A percentile compares a stretch with the other conserved stretches of the same genome.
phyloP scores from a whole-genome alignment of 2,113 vertebrate genomes.

The Cromileptes altivelis region DNA sequence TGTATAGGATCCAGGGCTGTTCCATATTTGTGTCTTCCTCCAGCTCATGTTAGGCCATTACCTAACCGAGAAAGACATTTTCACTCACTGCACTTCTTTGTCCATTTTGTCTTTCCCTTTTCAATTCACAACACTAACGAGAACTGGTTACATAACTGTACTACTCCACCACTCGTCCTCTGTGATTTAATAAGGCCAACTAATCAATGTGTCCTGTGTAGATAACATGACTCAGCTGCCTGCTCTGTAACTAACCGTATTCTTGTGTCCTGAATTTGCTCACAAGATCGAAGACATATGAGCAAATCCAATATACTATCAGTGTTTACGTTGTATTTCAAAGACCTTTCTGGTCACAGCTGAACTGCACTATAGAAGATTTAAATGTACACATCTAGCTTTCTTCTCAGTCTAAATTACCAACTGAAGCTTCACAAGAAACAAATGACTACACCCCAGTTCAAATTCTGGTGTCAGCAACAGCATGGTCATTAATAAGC shows the following conservation, averaged over 20 bases:
- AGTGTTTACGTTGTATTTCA: not conserved
- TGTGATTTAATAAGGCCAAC: conserved; percentile 73
- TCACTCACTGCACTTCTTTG: conserved; percentile 53
- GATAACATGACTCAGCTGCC: conserved; percentile 74
- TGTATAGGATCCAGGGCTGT: not conserved
- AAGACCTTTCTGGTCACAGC: not conserved
- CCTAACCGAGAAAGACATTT: conserved; percentile 54
- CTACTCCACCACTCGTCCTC: conserved; percentile 71
- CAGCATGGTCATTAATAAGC: not conserved
- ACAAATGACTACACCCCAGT: not conserved
- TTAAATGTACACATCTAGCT: not conserved
- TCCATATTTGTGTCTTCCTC: conserved; percentile 23
- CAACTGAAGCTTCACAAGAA: not conserved
- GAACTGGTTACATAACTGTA: conserved; percentile 82
- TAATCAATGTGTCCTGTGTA: conserved; percentile 74
- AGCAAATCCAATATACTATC: not conserved
- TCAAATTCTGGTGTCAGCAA: not conserved
- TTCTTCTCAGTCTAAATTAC: not conserved
- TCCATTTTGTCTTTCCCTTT: conserved; percentile 60
- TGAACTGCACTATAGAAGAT: not conserved
- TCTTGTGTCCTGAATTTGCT: conserved; percentile 32
- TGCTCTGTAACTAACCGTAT: conserved; percentile 47
- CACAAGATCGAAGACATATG: conserved; percentile 1
- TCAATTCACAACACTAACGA: conserved; percentile 67
- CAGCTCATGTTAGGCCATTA: conserved; percentile 32